A percentile compares a stretch with the other conserved stretches of the same genome.
Conservation (phyloP, 2,113 vertebrate genomes). For the Verasper variegatus region DNA sequence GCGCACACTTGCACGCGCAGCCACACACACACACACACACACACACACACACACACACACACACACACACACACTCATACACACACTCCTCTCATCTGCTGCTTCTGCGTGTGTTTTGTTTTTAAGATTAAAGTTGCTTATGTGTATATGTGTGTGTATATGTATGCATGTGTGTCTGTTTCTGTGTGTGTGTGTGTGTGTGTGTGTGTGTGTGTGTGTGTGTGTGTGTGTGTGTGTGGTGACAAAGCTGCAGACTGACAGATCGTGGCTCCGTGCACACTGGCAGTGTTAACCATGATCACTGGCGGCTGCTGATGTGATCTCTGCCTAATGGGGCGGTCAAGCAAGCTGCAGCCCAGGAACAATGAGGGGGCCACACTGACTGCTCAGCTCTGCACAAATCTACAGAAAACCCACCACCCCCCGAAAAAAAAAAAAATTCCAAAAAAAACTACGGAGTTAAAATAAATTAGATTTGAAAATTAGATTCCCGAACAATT, state of each 20-base stretch:
- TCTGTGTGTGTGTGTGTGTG: no score
- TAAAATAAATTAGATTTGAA: constrained; percentile 79
- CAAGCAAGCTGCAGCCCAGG: constrained; percentile 93
- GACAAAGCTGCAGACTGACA: constrained; percentile 80
- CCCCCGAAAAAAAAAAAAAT: constrained; percentile 43
- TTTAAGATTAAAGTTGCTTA: constrained; percentile 19
- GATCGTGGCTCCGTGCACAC: constrained; percentile 80
- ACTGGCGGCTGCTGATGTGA: constrained; percentile 91
- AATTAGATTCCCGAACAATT: constrained; percentile 96
- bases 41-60: constrained; percentile 5
- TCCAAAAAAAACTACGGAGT: neutral
- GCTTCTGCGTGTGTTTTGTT: constrained; percentile 11
- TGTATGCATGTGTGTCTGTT: no score
- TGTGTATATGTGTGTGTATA: no score
- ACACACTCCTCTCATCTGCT: neutral
- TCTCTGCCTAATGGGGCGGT: constrained; percentile 98
- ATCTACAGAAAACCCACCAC: constrained; percentile 87
- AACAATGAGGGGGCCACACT: constrained; percentile 90
- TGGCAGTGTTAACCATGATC: constrained; percentile 88
- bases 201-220: neutral
- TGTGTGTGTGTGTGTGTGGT: constrained; percentile 48
- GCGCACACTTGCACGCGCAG: neutral
- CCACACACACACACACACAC: constrained; percentile 11
- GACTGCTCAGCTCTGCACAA: constrained; percentile 85
- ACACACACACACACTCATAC: neutral